phyloP scores from a whole-genome alignment of 2,888 invertebrate genomes.

The Microctonus hyperodae region DNA sequence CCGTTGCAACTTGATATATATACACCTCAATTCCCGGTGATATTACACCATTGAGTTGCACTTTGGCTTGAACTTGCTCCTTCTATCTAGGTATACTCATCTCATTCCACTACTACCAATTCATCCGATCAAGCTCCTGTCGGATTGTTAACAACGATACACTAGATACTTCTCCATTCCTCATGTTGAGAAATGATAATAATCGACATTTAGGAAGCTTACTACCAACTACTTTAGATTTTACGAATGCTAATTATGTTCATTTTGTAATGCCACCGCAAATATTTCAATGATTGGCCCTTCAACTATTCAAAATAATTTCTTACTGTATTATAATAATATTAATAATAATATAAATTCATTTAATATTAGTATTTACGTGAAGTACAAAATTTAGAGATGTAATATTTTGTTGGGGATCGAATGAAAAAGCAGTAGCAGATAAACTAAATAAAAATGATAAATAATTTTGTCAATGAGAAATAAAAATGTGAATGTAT shows the following conservation, averaged over 20 bases:
- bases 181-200: slow-evolving; percentile 24
- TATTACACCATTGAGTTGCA: neutral
- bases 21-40: neutral
- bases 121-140: neutral
- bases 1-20: neutral
- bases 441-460: slow-evolving; percentile 1
- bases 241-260: slow-evolving; percentile 13
- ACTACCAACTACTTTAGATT: slow-evolving; percentile 11
- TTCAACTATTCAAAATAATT: too few species aligned
- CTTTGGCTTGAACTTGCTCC: neutral
- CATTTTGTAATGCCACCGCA: slow-evolving; percentile 10
- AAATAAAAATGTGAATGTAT: slow-evolving; percentile 8
- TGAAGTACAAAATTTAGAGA: too few species aligned
- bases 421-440: neutral
- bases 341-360: too few species aligned
- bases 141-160: slow-evolving; percentile 16
- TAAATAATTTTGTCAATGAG: slow-evolving; percentile 8
- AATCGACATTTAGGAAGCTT: slow-evolving; percentile 30
- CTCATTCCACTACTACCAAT: neutral
- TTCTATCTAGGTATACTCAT: neutral
- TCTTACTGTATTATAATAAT: too few species aligned
- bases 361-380: too few species aligned
- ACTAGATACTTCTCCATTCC: slow-evolving; percentile 26
- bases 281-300: slow-evolving; percentile 19
- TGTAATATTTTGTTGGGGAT: too few species aligned